phyloP scores from a whole-genome alignment of 2,888 invertebrate genomes.

The Drosophila dives region DNA sequence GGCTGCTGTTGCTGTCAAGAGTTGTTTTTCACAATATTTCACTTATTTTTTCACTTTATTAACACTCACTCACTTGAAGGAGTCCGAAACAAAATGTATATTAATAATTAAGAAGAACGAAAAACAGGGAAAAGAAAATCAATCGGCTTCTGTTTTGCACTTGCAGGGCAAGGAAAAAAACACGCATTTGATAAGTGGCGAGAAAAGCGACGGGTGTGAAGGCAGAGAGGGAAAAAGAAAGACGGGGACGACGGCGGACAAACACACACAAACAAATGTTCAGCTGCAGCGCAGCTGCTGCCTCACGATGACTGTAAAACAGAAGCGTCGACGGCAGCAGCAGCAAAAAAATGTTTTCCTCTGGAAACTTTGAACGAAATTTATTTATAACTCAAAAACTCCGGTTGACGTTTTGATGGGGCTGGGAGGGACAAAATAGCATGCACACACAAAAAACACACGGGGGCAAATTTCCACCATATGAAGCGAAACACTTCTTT shows the following conservation, averaged over 20 bases:
- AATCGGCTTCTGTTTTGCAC: slow-evolving; percentile 76
- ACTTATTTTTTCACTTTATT: slow-evolving; percentile 1
- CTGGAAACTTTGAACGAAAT: slow-evolving; percentile 73
- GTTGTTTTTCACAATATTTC: slow-evolving; percentile 28
- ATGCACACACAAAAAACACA: slow-evolving; percentile 58
- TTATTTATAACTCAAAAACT: slow-evolving; percentile 82
- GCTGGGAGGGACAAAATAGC: slow-evolving; percentile 38
- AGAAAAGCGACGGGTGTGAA: slow-evolving; percentile 17
- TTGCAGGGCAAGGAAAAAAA: slow-evolving; percentile 63
- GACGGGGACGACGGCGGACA: slow-evolving; percentile 19
- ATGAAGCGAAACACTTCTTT: slow-evolving; percentile 72
- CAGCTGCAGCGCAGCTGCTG: slow-evolving; percentile 69
- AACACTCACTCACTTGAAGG: slow-evolving; percentile 50
- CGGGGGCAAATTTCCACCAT: slow-evolving; percentile 77
- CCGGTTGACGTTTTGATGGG: slow-evolving; percentile 62
- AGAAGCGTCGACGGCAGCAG: slow-evolving; percentile 35
- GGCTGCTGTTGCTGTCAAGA: slow-evolving; percentile 2
- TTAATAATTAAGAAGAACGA: slow-evolving; percentile 33
- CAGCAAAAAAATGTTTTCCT: slow-evolving; percentile 65
- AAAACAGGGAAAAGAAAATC: slow-evolving; percentile 59
- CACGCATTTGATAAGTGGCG: slow-evolving; percentile 65
- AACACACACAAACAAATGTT: slow-evolving; percentile 60
- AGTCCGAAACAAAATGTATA: slow-evolving; percentile 45
- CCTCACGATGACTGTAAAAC: slow-evolving; percentile 68
- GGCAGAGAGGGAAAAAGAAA: slow-evolving; percentile 5